These are phyloP conservation scores for Harmothoe impar DNA, from an alignment of 2,888 invertebrate species.

Conservation along the genomic window DNA sequence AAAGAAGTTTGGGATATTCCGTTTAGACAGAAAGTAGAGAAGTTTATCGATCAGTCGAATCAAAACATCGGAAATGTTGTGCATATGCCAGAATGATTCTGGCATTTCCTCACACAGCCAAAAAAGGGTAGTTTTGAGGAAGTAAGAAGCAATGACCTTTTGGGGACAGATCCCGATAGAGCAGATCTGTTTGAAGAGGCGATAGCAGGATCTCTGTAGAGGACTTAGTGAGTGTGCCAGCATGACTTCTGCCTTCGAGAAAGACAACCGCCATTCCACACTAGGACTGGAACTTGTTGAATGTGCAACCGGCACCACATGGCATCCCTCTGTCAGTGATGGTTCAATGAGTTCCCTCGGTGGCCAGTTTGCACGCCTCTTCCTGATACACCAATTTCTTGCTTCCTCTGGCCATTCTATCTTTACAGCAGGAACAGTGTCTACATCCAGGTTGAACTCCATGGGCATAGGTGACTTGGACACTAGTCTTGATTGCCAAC, in stretches of 20 bases:
- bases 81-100: not conserved
- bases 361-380: not conserved
- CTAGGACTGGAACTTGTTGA: not conserved
- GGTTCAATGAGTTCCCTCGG: not conserved
- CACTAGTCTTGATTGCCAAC: not conserved
- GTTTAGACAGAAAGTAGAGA: not conserved
- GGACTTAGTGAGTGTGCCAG: not conserved
- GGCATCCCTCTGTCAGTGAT: not conserved
- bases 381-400: not conserved
- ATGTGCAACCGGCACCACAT: slow-evolving; percentile 2
- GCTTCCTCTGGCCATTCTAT: not conserved
- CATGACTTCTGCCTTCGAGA: slow-evolving; percentile 11
- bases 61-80: not conserved
- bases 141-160: slow-evolving; percentile 2
- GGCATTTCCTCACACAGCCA: slow-evolving; percentile 9
- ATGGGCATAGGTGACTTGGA: not conserved
- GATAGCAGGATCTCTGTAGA: not conserved
- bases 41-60: not conserved
- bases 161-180: not conserved
- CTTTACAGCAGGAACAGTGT: not conserved
- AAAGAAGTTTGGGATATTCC: not conserved
- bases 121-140: not conserved
- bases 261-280: slow-evolving; percentile 2
- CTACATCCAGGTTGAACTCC: not conserved
- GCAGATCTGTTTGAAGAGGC: not conserved